These are phyloP conservation scores for Charadrius vociferus DNA, from an alignment of 2,113 vertebrate genomes.

Conservation along the genomic window DNA sequence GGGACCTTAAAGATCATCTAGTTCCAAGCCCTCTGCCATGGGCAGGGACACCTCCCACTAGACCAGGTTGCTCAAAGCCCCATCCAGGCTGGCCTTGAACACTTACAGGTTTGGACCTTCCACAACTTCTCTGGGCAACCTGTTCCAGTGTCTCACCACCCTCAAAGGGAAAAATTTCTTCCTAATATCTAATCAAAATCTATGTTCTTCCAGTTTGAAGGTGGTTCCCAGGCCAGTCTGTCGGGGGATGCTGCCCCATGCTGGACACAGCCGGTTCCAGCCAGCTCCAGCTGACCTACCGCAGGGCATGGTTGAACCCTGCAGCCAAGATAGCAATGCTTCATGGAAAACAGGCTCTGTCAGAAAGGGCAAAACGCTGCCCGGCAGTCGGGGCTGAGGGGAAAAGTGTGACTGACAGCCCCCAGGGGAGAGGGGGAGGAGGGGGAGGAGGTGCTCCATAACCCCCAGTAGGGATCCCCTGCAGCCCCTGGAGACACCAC, in stretches of 20 bases:
- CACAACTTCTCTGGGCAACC: too few species aligned
- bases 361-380: neutral
- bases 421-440: accelerated
- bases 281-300: neutral
- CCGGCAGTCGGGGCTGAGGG: neutral
- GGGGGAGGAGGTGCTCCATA: too few species aligned
- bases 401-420: neutral
- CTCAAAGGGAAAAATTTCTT: too few species aligned
- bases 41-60: too few species aligned
- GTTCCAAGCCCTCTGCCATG: too few species aligned
- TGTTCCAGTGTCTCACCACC: too few species aligned
- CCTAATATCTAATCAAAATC: too few species aligned
- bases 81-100: too few species aligned
- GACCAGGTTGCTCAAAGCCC: too few species aligned
- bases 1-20: too few species aligned
- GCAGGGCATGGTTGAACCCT: neutral
- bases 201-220: too few species aligned
- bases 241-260: neutral
- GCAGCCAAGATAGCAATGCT: accelerated
- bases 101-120: too few species aligned
- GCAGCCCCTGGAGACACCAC: accelerated
- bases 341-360: neutral
- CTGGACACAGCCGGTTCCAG: neutral
- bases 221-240: accelerated
- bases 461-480: accelerated